Base-by-base conservation (phyloP, 23 tunicate genomes). In the Oikopleura dioica region DNA sequence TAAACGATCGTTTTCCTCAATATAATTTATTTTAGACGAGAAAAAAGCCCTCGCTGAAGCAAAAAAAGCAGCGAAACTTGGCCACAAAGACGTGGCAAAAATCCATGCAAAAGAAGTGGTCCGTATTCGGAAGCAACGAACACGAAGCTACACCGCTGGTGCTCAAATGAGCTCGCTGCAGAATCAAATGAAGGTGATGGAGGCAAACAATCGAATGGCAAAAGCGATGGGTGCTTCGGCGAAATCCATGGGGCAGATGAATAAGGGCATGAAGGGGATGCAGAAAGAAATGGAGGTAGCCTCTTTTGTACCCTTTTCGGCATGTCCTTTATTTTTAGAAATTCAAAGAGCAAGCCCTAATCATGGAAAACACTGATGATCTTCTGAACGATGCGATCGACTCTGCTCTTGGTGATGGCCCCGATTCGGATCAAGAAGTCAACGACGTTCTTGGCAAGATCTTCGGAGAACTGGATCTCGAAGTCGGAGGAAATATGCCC, bases 281-380 rank as follows among this genome's bases (percentile, higher is more conserved):
- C 84, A 87, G 0, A 69, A 85, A 78, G 80, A 83, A 21, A 91
- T 91, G 94, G 81, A 84, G 55, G 55, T 44, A 44, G 16, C 16
- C 55, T 44, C n/a, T 44, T 9, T 44, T 16, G 9, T 5, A 44
- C 9, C 55, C 16, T 44, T 44, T 44, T 44, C 16, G 16, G 9
- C 55, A 5, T 44, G 16, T 9, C 55, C 16, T 9, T 44, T 44
- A 9, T 44, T 44, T 44, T 44, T 9, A 44, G 51, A 80, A 91
- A 76, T 91, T 91, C 78, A 85, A 91, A 78, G 50, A 1, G 69
- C 87, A 91, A 68, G 82, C 78, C 55, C 44, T 82, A 1, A 91
- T 85, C 50, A 85, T 91, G 92, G 97, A 86, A 36, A 85, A 85
- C 92, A 86, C 84, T 37, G 92, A 91, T 63, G 97, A 91, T 72